Evolutionary conservation across 2,888 invertebrate genomes (phyloP).

Genomic region (Elysia crispata): DNA sequence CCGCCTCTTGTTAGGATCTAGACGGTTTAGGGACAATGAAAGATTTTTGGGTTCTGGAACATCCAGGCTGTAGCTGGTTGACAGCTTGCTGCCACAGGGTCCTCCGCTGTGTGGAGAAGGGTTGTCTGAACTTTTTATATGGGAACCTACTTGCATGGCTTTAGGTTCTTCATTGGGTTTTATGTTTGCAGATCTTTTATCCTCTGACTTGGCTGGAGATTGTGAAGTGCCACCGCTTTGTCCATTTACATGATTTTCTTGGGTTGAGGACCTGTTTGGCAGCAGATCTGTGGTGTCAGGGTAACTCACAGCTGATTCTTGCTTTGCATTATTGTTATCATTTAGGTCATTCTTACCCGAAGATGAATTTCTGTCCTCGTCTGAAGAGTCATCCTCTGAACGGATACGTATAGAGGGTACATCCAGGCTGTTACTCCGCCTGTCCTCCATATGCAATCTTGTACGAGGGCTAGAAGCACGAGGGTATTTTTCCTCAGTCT

Average conservation of each 20-base stretch:
- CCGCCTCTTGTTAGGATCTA: not conserved
- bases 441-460: not conserved
- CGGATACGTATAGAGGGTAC: conserved; percentile 7
- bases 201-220: no score
- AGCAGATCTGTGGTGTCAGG: not conserved
- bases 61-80: not conserved
- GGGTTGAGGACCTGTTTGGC: not conserved
- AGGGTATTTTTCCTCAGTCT: no score
- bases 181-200: no score
- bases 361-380: not conserved
- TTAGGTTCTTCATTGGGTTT: no score
- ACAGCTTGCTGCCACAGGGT: not conserved
- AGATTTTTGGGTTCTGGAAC: not conserved
- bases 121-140: no score
- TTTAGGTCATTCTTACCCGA: not conserved
- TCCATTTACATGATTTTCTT: no score
- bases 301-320: not conserved
- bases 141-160: no score
- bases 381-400: not conserved
- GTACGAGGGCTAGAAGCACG: not conserved
- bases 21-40: not conserved
- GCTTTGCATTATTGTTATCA: not conserved
- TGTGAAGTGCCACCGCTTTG: no score
- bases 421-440: not conserved
- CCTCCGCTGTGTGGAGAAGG: not conserved